These are phyloP conservation scores for Polydrusus pterygomalis DNA, from an alignment of 2,888 invertebrate genomes.

Conservation along the genomic window DNA sequence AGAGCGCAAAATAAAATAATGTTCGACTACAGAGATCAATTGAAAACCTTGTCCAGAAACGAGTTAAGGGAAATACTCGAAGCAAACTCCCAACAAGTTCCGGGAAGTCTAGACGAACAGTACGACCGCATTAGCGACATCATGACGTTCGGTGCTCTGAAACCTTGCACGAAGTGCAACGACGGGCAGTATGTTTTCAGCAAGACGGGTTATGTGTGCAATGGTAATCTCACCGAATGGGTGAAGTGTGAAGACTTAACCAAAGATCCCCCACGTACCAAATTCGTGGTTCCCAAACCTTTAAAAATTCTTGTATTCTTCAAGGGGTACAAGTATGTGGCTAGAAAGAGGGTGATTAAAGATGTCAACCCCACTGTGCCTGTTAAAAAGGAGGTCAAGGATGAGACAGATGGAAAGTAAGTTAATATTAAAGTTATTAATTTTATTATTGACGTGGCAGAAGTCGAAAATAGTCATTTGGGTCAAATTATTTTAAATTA, in stretches of 20 bases:
- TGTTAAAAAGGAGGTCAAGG: conserved; percentile 72
- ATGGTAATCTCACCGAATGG: conserved; percentile 87
- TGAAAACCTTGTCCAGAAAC: conserved; percentile 76
- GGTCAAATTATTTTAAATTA: conserved; percentile 2
- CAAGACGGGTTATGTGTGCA: conserved; percentile 88
- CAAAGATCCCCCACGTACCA: conserved; percentile 81
- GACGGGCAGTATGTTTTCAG: conserved; percentile 81
- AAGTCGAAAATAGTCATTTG: too few relatives aligned
- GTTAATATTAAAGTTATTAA: conserved; percentile 58
- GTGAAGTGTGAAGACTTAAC: conserved; percentile 85
- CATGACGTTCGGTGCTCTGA: conserved; percentile 90
- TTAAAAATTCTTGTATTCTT: conserved; percentile 76
- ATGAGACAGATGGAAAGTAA: conserved; percentile 66
- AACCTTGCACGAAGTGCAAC: conserved; percentile 85
- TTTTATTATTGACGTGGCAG: too few relatives aligned
- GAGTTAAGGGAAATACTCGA: conserved; percentile 80
- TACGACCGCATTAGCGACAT: conserved; percentile 85
- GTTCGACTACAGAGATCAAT: conserved; percentile 79
- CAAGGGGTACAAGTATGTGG: conserved; percentile 77
- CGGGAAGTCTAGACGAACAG: conserved; percentile 81
- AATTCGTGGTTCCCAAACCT: conserved; percentile 74
- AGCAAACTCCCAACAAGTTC: conserved; percentile 82
- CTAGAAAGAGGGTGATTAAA: conserved; percentile 76
- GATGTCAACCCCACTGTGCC: conserved; percentile 72
- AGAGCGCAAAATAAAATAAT: conserved; percentile 84